Base-by-base conservation (phyloP, 2,797 vertebrate genomes). In the Acanthurus leucopareius region DNA sequence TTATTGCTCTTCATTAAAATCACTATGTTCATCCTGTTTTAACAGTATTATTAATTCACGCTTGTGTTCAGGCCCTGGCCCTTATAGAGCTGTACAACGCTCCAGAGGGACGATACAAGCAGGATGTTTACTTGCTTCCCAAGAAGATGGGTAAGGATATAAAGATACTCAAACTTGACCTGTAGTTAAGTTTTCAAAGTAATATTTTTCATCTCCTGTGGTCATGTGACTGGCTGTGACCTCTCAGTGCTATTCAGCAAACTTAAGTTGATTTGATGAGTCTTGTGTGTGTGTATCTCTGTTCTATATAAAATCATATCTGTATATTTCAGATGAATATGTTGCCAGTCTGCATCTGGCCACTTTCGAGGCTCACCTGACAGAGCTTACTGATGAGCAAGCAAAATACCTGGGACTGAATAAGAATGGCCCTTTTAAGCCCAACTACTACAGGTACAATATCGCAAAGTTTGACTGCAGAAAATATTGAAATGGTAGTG, bases 351-450 rank as follows among this genome's bases (percentile, higher is more conserved):
- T 99, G 93, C 95, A 95, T 79, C 94, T 99, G 92, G 96, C 97
- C 1, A 97, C 97, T 0, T 99, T 99, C 64, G 97, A 99, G 5
- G 97, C 97, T 65, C 97, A 98, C 91, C 94, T 98, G 91, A 99
- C 97, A 0, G 97, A 99, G 83, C 95, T 99, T 73, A 92, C 94
- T 1, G 97, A 99, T 19, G 97, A 99, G 72, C 97, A 99, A 93
- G 97, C 97, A 0, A 99, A 98, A 78, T 98, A 98, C 87, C 93
- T 99, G 92, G 97, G 97, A 84, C 96, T 98, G 88, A 98, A 99
- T 91, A 99, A 99, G 92, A 99, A 99, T 0, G 97, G 97, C 59
- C 97, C 97, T 40, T 99, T 98, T 80, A 99, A 99, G 93, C 97
- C 97, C 83, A 99, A 99, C 92, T 99, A 98, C 87, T 99, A 99